phyloP scores from a whole-genome alignment of 1,140 invertebrate genomes.

The Megathymus violae region DNA sequence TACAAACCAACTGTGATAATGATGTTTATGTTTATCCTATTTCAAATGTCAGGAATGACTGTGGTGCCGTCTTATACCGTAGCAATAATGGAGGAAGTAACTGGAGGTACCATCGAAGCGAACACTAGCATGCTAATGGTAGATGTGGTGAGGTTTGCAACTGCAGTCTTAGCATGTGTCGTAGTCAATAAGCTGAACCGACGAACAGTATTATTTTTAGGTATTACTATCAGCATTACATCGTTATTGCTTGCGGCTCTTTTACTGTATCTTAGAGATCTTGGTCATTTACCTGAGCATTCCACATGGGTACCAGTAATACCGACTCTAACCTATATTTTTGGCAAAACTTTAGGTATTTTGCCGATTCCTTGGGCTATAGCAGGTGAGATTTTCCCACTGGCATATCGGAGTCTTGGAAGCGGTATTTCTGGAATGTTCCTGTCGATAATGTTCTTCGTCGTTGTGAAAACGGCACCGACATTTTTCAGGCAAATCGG shows the following conservation, averaged over 20 bases:
- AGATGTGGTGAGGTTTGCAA: constrained; percentile 65
- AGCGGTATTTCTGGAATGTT: constrained; percentile 84
- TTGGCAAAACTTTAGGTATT: constrained; percentile 76
- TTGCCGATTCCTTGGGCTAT: constrained; percentile 85
- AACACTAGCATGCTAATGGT: constrained; percentile 71
- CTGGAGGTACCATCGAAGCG: constrained; percentile 53
- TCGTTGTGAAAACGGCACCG: constrained; percentile 86
- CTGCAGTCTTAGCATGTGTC: constrained; percentile 64
- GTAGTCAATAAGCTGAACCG: constrained; percentile 68
- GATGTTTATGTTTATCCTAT: constrained; percentile 77
- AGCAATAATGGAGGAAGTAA: constrained; percentile 68
- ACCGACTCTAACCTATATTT: constrained; percentile 67
- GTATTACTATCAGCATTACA: constrained; percentile 58
- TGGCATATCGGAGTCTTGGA: constrained; percentile 79
- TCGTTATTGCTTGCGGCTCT: constrained; percentile 58
- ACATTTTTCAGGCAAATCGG: constrained; percentile 82
- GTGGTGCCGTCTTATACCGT: constrained; percentile 74
- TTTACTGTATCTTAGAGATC: constrained; percentile 65
- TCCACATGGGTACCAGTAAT: constrained; percentile 72
- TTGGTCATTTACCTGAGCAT: constrained; percentile 57
- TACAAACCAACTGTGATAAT: constrained; percentile 76
- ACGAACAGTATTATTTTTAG: constrained; percentile 69
- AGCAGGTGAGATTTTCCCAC: constrained; percentile 83
- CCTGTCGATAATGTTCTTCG: constrained; percentile 86
- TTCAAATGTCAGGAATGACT: constrained; percentile 76